Base-by-base conservation (phyloP, 2,113 vertebrate species). In the Dinomys branickii region DNA sequence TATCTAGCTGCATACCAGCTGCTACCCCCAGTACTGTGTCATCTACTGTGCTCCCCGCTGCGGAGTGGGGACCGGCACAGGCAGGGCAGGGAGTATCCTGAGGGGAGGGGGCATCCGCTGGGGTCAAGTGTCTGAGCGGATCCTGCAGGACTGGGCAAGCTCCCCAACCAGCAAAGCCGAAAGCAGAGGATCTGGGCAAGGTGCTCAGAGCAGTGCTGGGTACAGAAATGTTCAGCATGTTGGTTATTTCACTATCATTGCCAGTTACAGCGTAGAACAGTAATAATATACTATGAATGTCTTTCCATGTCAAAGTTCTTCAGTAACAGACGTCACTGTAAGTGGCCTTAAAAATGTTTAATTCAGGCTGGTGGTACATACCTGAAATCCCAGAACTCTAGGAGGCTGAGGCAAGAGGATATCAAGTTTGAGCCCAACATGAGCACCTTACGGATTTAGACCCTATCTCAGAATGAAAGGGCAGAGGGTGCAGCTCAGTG, bases 1-100 rank as follows among this genome's bases (percentile, higher is more conserved):
- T 12, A 5, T 24, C 0, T 0, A 61, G 50, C 1, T 41, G 47
- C 80, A 59, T 5, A 4, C 22, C 33, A 24, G 35, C 24, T 0
- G 7, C 17, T 3, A 20, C 6, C 78, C 30, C 63, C 16, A 35
- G 2, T 7, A 38, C 33, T 41, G n/a, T 11, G 61, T 1, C 20
- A 38, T 41, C n/a, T 3, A 38, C 67, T 30, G 5, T 38, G 38
- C 38, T 69, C 71, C 1, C 26, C 0, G 2, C 58, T 73, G 12
- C 8, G 33, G 47, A 33, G 75, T 0, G 2, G 52, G 5, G 2
- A 24, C 20, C 24, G 52, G 63, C 33, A 35, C 5, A 71, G 54
- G 59, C 4, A 19, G 58, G 2, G 22, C 35, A 24, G 73, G 20
- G n/a, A 81, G 28, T 17, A 1, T 0, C 14, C 82, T 52, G 19